Base-by-base conservation (phyloP, 1,140 invertebrate species). In the Aricia agestis region DNA sequence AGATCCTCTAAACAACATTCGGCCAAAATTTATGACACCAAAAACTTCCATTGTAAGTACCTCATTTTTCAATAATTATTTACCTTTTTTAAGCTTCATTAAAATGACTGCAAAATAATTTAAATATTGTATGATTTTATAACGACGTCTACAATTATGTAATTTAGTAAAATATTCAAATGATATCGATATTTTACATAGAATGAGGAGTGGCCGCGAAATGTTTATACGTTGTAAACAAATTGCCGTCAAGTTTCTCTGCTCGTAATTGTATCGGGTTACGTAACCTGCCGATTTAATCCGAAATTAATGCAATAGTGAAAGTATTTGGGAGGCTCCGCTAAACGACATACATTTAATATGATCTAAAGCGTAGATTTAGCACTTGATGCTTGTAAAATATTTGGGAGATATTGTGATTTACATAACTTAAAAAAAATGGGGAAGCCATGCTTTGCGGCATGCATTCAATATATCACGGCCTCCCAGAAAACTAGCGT, bases 181-280 rank as follows among this genome's bases (percentile, higher is more conserved):
- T 9, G 45, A 52, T 42, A 42, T 42, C 11, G 7, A 52, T 52
- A 52, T 52, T 52, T 52, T 13, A 52, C 11, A 52, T 15, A 52
- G 45, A 52, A 52, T 52, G 17, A 18, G 18, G 59, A 18, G 18
- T 25, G 59, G 59, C 19, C 59, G 59, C 59, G 25, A 69, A 25
- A 10, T 70, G 15, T n/a, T 61, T 70, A 70, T 70, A 58, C 19
- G 32, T 19, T 42, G 59, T 45, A 58, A 63, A 41, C 68, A 84
- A 85, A 86, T 84, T 82, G 83, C 84, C 83, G 72, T 52, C 75
- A 76, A 86, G 85, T 89, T 89, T 87, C 86, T 78, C 85, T 68
- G 66, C 66, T 58, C 72, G 78, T 86, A 86, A 85, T 85, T 86
- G 19, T 63, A 86, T 63, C 59, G 45, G 58, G 72, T 89, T 87